A percentile compares a stretch with the other conserved stretches of the same genome.
phyloP scores from a whole-genome alignment of 1,140 invertebrate species.

The Nebria ingens region DNA sequence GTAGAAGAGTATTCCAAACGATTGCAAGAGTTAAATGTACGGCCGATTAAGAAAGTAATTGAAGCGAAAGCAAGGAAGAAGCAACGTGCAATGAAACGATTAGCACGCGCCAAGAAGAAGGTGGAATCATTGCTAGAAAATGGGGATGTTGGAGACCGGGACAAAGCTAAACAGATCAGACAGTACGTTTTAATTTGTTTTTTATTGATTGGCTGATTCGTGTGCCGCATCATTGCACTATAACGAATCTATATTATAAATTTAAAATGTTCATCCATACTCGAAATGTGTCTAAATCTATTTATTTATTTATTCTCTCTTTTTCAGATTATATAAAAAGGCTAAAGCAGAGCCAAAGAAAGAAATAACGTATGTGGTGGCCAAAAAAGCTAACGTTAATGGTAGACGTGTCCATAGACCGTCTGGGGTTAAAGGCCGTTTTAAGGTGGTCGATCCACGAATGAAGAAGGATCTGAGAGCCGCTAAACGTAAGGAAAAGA shows the following conservation, averaged over 20 bases:
- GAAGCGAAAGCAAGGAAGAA: constrained; percentile 98
- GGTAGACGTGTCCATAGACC: constrained; percentile 70
- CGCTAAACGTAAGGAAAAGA: constrained; percentile 52
- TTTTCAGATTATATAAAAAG: constrained; percentile 82
- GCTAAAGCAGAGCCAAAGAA: constrained; percentile 73
- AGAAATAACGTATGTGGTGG: constrained; percentile 88
- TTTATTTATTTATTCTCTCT: constrained; percentile 17
- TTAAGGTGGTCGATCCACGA: constrained; percentile 87
- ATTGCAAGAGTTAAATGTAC: constrained; percentile 79
- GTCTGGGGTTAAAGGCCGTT: constrained; percentile 80
- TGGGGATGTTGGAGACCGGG: constrained; percentile 75
- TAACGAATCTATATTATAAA: no score
- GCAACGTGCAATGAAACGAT: constrained; percentile 67
- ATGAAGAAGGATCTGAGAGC: constrained; percentile 89
- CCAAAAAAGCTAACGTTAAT: constrained; percentile 71
- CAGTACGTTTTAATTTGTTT: no score
- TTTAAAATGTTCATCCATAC: constrained; percentile 9
- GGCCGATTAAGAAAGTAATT: constrained; percentile 96
- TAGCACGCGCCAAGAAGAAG: constrained; percentile 94
- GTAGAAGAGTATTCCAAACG: constrained; percentile 62
- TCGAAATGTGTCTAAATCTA: neutral
- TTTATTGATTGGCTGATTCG: no score
- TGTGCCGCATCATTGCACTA: no score
- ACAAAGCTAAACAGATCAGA: constrained; percentile 87
- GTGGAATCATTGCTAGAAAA: constrained; percentile 86